These are phyloP conservation scores for Hippolais icterina DNA, from an alignment of 2,113 vertebrate species.

Conservation along the genomic window DNA sequence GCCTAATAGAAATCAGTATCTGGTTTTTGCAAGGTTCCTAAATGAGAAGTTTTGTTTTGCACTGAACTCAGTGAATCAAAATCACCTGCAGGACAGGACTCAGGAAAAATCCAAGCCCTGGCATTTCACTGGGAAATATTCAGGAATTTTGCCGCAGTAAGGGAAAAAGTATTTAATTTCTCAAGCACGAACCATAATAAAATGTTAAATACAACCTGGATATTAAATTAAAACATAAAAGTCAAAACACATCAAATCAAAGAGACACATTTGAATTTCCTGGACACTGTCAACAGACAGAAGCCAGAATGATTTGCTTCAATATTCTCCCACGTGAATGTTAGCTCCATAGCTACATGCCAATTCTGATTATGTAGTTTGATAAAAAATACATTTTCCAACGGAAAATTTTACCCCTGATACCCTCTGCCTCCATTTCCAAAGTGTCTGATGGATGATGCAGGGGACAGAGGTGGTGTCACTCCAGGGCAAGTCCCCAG, in stretches of 20 bases:
- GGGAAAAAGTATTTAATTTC: conserved; percentile 5
- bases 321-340: background rate
- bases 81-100: background rate
- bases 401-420: background rate
- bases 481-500: background rate
- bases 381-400: conserved; percentile 1
- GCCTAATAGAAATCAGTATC: background rate
- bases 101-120: background rate
- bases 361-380: background rate
- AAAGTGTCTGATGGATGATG: background rate
- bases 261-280: conserved; percentile 18
- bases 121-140: background rate
- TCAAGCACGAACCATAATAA: background rate
- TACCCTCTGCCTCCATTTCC: background rate
- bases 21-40: background rate
- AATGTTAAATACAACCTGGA: conserved; percentile 28
- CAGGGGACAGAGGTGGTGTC: background rate
- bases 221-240: conserved; percentile 46
- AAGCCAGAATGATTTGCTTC: conserved; percentile 7
- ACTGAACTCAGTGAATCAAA: background rate
- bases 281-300: conserved; percentile 6
- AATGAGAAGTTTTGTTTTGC: background rate
- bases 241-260: conserved; percentile 33
- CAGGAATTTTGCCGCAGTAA: background rate
- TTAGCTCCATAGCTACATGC: background rate